Percentiles rank a stretch among this genome's conserved stretches.
phyloP scores from a whole-genome alignment of 2,797 vertebrate species.

The Silurus aristotelis region DNA sequence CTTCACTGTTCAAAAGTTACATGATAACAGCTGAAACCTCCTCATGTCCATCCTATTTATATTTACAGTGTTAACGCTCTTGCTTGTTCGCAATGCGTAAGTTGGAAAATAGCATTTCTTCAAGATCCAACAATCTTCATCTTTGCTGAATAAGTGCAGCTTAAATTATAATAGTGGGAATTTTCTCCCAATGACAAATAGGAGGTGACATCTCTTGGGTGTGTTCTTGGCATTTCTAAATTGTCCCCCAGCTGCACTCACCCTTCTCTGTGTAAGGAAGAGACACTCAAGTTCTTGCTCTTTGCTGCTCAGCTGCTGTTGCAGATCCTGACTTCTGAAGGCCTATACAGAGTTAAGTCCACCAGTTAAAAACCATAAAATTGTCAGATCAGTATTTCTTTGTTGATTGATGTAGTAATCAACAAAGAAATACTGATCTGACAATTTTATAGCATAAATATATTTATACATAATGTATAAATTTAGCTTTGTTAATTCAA shows the following conservation, averaged over 20 bases:
- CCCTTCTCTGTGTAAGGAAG: constrained; percentile 82
- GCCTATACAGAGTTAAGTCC: constrained; percentile 70
- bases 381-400: too few relatives aligned
- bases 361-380: background rate
- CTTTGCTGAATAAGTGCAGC: background rate
- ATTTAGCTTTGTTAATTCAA: background rate
- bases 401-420: background rate
- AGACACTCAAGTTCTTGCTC: constrained; percentile 86
- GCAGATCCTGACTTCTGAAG: constrained; percentile 83
- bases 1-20: background rate
- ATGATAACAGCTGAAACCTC: background rate
- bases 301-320: constrained; percentile 79
- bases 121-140: background rate
- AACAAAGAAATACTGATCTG: background rate
- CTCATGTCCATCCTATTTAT: background rate
- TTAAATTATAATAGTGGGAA: background rate
- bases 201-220: background rate
- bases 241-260: constrained; percentile 54
- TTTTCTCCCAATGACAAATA: background rate
- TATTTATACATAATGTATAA: background rate
- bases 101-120: background rate
- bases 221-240: background rate
- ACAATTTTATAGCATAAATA: background rate
- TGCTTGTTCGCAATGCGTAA: background rate
- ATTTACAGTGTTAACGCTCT: background rate